A percentile compares a stretch with the other conserved stretches of the same genome.
Conservation (phyloP, 2,888 invertebrate genomes). For the Melolontha melolontha region DNA sequence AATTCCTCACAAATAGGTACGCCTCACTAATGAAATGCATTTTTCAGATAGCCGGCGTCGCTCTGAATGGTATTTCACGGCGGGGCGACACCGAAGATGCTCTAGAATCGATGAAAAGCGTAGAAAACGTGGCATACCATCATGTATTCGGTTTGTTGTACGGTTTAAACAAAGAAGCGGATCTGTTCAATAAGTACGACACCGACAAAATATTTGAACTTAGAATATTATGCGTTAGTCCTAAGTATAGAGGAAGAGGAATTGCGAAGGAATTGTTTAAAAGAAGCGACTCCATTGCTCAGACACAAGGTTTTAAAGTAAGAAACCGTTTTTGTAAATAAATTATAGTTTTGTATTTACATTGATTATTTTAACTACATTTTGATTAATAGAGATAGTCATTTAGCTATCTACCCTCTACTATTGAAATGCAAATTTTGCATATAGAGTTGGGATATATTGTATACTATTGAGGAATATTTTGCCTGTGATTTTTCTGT, state of each 20-base stretch:
- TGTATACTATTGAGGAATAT: no score
- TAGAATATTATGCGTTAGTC: constrained; percentile 83
- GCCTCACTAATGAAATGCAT: constrained; percentile 48
- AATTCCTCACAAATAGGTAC: constrained; percentile 29
- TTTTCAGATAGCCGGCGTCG: constrained; percentile 81
- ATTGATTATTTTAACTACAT: no score
- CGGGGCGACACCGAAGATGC: constrained; percentile 79
- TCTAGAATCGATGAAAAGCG: constrained; percentile 75
- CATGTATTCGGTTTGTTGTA: constrained; percentile 84
- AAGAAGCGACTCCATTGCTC: constrained; percentile 76
- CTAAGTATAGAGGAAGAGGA: constrained; percentile 78
- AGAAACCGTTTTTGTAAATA: constrained; percentile 29
- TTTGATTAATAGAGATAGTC: no score
- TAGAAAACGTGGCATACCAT: constrained; percentile 78
- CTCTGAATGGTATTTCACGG: constrained; percentile 81
- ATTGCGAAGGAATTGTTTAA: constrained; percentile 79
- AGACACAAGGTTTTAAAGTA: constrained; percentile 78
- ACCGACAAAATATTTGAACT: constrained; percentile 83
- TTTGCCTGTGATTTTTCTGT: no score
- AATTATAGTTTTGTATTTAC: no score
- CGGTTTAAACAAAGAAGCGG: constrained; percentile 75
- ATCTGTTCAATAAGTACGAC: constrained; percentile 76
- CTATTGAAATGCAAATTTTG: no score
- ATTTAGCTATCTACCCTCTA: no score
- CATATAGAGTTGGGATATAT: no score